Evolutionary conservation across 2,888 invertebrate genomes (phyloP).

Genomic region (Eupeodes latifasciatus): DNA sequence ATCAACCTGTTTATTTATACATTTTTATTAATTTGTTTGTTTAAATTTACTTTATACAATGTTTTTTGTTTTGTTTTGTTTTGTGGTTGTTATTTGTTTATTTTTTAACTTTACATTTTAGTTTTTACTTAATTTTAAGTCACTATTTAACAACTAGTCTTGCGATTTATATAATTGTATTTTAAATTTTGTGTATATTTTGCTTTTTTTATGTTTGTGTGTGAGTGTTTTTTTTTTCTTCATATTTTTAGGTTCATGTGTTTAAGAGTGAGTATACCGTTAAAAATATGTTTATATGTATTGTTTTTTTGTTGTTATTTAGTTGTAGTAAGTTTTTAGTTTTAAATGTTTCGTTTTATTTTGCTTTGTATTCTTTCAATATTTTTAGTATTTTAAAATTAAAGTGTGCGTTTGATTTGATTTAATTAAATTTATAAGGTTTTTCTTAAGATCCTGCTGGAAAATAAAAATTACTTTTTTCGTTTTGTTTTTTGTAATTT

Average conservation of each 20-base stretch:
- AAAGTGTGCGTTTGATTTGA: slow-evolving; percentile 35
- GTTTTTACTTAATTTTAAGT: slow-evolving; percentile 38
- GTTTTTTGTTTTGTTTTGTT: slow-evolving; percentile 3
- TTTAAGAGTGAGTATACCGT: slow-evolving; percentile 18
- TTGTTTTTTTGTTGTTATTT: slow-evolving; percentile 5
- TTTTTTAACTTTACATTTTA: slow-evolving; percentile 56
- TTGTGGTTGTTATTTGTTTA: neutral
- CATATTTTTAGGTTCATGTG: neutral
- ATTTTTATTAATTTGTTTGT: slow-evolving; percentile 7
- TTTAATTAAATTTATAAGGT: neutral
- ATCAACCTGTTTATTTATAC: slow-evolving; percentile 26
- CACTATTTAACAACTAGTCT: slow-evolving; percentile 56
- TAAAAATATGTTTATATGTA: slow-evolving; percentile 8
- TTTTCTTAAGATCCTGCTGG: neutral
- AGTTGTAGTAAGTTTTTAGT: slow-evolving; percentile 19
- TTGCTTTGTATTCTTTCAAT: slow-evolving; percentile 1
- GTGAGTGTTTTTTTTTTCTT: neutral
- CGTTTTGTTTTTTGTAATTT: slow-evolving; percentile 6
- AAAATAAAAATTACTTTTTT: slow-evolving; percentile 2
- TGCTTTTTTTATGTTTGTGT: neutral
- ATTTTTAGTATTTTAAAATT: neutral
- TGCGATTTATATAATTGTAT: slow-evolving; percentile 14
- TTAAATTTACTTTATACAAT: slow-evolving; percentile 59
- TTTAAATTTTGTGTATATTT: slow-evolving; percentile 15
- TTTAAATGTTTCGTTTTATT: slow-evolving; percentile 10